Evolutionary conservation across 2,113 vertebrate genomes (phyloP), one percentile per base, ranked within the genome.

Genomic region (Montifringilla adamsi): DNA sequence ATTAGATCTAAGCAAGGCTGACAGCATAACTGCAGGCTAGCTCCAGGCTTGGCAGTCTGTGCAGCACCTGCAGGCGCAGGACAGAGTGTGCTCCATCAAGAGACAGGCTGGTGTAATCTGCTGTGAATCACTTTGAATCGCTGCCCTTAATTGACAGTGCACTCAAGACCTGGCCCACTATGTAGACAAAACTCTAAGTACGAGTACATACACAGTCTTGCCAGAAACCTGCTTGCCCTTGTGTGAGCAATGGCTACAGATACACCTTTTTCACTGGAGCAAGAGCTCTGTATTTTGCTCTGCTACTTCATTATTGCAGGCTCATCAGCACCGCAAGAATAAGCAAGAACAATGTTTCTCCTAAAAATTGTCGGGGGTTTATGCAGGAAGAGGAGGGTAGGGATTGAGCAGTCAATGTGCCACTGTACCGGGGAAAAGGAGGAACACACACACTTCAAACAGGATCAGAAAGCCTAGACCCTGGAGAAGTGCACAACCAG

Each of bases 11-110:
- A 97, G 85, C 84, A 37, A 86, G 87, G 87, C 84, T 97, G 98
- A 97, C 97, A 96, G 97, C 83, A 53, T 96, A 95, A 97, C 98
- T 98, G 97, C 94, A 11, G 98, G 98, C 97, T 97, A 97, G 98
- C 98, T 98, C 95, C 28, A 95, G 98, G 98, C 97, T 96, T 91
- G 78, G 92, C 81, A 98, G 98, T 94, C 81, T 83, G 95, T 64
- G 90, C 87, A 93, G 90, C 97, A 97, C 97, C 98, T 96, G 92
- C 96, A 97, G 96, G 97, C 90, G 5, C 60, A 92, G 93, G 88
- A 95, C 96, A 87, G 75, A 95, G 94, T 5, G 44, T 78, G 92
- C 96, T 95, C 95, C 97, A 94, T 92, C 95, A 96, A 97, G 96
- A 97, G 96, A 80, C 93, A 94, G 93, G 86, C 96, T 96, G 96